These are phyloP conservation scores for Mus minutoides DNA, from an alignment of 2,797 vertebrate species.

Conservation along the genomic window DNA sequence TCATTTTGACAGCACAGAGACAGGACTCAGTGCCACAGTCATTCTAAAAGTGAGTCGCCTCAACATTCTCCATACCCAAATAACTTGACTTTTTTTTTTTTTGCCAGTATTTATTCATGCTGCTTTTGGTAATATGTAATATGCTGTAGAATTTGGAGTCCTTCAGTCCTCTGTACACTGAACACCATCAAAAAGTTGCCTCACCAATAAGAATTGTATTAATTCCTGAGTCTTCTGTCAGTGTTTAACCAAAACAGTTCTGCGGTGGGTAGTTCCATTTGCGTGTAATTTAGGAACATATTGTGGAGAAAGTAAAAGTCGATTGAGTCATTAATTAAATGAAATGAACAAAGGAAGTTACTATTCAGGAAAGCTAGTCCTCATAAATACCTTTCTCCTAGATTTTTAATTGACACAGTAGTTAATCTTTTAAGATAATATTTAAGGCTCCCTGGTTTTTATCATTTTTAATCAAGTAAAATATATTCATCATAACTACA, in stretches of 20 bases:
- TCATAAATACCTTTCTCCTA: slow-evolving; percentile 82
- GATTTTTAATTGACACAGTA: slow-evolving; percentile 80
- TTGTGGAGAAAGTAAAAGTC: slow-evolving; percentile 66
- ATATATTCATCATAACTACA: slow-evolving; percentile 83
- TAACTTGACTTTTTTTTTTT: slow-evolving; percentile 2
- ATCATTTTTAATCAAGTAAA: slow-evolving; percentile 86
- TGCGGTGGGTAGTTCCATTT: slow-evolving; percentile 39
- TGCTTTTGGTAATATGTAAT: slow-evolving; percentile 44
- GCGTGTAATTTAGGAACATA: slow-evolving; percentile 65
- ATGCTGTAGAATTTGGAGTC: slow-evolving; percentile 19
- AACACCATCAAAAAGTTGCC: background rate
- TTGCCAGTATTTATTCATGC: background rate
- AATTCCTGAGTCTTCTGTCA: slow-evolving; percentile 30
- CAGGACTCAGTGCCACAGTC: background rate
- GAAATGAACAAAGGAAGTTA: slow-evolving; percentile 77
- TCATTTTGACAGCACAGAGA: background rate
- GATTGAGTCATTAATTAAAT: slow-evolving; percentile 80
- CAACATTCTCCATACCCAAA: background rate
- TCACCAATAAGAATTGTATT: slow-evolving; percentile 63
- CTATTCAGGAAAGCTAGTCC: slow-evolving; percentile 78
- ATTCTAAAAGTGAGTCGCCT: slow-evolving; percentile 3
- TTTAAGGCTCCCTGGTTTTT: slow-evolving; percentile 80
- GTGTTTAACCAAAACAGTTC: slow-evolving; percentile 43
- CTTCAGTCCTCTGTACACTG: slow-evolving; percentile 49
- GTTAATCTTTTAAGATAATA: slow-evolving; percentile 83